These are phyloP conservation scores for Brachypodius melanocephalos DNA, from an alignment of 2,113 vertebrate genomes.

Conservation along the genomic window DNA sequence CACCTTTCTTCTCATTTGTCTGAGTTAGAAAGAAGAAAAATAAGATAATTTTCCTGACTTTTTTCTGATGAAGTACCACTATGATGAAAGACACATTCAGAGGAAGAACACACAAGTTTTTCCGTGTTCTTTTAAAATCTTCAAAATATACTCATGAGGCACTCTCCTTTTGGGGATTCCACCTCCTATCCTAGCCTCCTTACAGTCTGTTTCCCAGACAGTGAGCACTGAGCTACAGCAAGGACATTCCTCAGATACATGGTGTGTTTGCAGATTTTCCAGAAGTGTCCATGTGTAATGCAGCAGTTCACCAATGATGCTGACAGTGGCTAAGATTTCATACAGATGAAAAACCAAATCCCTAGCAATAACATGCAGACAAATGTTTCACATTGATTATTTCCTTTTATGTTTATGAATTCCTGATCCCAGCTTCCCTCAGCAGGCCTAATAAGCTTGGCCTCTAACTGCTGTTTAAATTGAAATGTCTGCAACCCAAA, in stretches of 20 bases:
- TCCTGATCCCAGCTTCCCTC: background rate
- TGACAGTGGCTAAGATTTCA: background rate
- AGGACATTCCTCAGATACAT: background rate
- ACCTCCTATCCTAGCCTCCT: background rate
- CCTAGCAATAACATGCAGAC: background rate
- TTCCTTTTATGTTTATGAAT: background rate
- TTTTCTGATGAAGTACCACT: background rate
- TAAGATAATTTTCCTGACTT: background rate
- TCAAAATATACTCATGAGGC: background rate
- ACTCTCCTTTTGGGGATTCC: background rate
- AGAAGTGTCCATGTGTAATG: background rate
- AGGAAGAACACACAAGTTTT: background rate
- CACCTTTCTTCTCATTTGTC: conserved; percentile 78
- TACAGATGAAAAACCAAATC: background rate
- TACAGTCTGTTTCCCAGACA: background rate
- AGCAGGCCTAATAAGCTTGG: background rate
- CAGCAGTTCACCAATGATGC: background rate
- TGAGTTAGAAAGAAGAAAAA: conserved; percentile 46
- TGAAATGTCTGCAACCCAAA: background rate
- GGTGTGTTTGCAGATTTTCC: background rate
- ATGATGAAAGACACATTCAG: background rate
- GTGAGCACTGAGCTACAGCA: background rate
- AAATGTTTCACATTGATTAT: background rate
- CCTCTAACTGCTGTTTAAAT: background rate
- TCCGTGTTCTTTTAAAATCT: background rate